phyloP scores from a whole-genome alignment of 2,113 vertebrate genomes.

The Stigmatopora argus region DNA sequence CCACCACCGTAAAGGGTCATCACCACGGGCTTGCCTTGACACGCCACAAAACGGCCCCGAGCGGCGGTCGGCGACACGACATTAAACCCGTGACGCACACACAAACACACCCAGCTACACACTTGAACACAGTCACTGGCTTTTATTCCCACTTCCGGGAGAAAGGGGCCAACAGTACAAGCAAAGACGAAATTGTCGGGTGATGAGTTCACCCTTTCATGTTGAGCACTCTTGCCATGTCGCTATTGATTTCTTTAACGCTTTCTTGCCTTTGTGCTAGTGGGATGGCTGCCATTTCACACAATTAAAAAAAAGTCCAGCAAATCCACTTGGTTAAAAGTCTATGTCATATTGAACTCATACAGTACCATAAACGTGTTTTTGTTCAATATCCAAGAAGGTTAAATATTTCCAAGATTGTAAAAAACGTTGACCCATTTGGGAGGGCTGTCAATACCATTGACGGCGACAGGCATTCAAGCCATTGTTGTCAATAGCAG shows the following conservation, averaged over 20 bases:
- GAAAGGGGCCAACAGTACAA: slow-evolving; percentile 32
- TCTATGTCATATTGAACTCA: too few species aligned
- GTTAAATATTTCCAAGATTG: too few species aligned
- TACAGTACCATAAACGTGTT: too few species aligned
- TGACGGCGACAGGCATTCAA: too few species aligned
- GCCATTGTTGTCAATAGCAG: too few species aligned
- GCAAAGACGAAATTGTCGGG: slow-evolving; percentile 61
- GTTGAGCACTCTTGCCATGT: slow-evolving; percentile 68
- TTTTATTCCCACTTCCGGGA: slow-evolving; percentile 53
- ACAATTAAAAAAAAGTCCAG: not conserved
- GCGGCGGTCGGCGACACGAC: slow-evolving; percentile 60
- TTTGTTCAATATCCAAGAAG: too few species aligned
- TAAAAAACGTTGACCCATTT: too few species aligned
- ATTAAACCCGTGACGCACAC: slow-evolving; percentile 58
- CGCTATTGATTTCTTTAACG: slow-evolving; percentile 67
- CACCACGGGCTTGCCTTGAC: slow-evolving; percentile 62
- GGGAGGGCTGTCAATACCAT: too few species aligned
- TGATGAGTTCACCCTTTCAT: slow-evolving; percentile 67
- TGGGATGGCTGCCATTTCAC: not conserved
- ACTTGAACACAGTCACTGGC: slow-evolving; percentile 21
- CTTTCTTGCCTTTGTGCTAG: slow-evolving; percentile 56
- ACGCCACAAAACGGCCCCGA: slow-evolving; percentile 60
- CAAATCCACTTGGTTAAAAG: not conserved
- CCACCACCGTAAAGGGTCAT: slow-evolving; percentile 64
- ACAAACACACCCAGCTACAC: slow-evolving; percentile 13